These are phyloP conservation scores for Dryas iulia DNA, from an alignment of 1,140 invertebrate genomes.

Conservation along the genomic window DNA sequence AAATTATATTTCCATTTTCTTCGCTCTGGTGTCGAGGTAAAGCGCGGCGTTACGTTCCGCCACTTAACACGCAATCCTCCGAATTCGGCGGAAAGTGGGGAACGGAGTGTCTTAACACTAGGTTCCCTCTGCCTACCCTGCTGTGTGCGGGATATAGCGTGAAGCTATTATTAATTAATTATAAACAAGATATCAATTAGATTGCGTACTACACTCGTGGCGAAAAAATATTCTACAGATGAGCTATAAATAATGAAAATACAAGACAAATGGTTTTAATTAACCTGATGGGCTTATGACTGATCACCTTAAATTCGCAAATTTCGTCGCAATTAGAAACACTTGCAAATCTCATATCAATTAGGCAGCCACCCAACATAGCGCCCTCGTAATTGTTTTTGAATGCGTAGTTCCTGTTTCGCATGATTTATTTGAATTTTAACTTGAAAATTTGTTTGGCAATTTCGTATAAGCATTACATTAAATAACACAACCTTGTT, in stretches of 20 bases:
- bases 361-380: slow-evolving; percentile 76
- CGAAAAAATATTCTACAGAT: slow-evolving; percentile 10
- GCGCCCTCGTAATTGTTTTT: slow-evolving; percentile 78
- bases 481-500: no score
- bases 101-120: no score
- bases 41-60: no score
- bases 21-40: no score
- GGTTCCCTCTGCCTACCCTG: no score
- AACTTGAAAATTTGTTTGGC: slow-evolving; percentile 16
- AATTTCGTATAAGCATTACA: background rate
- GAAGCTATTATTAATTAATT: background rate
- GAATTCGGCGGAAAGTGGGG: no score
- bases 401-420: slow-evolving; percentile 71
- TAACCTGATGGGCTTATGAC: slow-evolving; percentile 75
- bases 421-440: slow-evolving; percentile 66
- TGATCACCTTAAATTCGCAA: slow-evolving; percentile 71
- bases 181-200: background rate
- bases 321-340: slow-evolving; percentile 78
- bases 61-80: no score
- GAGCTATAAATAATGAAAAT: slow-evolving; percentile 43
- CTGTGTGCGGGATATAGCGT: no score
- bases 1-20: no score
- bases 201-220: background rate
- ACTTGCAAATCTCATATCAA: slow-evolving; percentile 80
- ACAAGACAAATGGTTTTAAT: slow-evolving; percentile 77